Base-by-base conservation (phyloP, 1,140 invertebrate species). In the Sminthurides bifidus region DNA sequence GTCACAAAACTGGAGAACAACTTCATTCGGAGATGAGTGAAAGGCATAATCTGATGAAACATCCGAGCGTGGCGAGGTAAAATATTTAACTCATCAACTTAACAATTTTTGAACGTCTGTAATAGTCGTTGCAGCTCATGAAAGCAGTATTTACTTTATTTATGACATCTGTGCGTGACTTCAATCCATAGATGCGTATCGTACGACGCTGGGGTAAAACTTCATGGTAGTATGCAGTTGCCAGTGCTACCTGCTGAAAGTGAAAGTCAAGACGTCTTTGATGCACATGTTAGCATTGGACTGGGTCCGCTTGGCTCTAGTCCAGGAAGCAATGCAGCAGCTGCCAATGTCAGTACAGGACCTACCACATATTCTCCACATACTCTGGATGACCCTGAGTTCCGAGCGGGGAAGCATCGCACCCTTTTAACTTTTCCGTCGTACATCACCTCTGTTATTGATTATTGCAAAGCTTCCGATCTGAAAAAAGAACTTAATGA, bases 401-500 rank as follows among this genome's bases (percentile, higher is more conserved):
- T 96, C 15, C 38, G 58, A 23, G 90, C 90, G 38, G 92, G 92
- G 23, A 94, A 93, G 72, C 92, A 96, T 73, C 77, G 90, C 55
- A 96, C 91, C 10, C 71, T 94, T 14, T 74, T 95, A n/a, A 92
- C 89, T 2, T 95, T 97, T 69, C 85, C 89, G 1, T 92, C 91
- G 0, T 95, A 95, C 66, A 87, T 94, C 81, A 90, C 87, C 12
- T 96, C 92, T 2, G 87, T 96, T 19, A 96, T 96, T 65, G 91
- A 96, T 72, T 96, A 97, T 70, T 91, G 94, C 1, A 83, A 89
- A 66, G 91, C 92, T 24, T 86, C 88, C n/a, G 92, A 95, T 72
- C 73, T 98, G 51, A 97, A 97, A 69, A 94, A 92, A 71, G 93
- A 97, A 74, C 74, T 97, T 0, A 98, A 98, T 73, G 92, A 96